Conservation (phyloP, 2,113 vertebrate genomes). For the Pampusana beccarii region DNA sequence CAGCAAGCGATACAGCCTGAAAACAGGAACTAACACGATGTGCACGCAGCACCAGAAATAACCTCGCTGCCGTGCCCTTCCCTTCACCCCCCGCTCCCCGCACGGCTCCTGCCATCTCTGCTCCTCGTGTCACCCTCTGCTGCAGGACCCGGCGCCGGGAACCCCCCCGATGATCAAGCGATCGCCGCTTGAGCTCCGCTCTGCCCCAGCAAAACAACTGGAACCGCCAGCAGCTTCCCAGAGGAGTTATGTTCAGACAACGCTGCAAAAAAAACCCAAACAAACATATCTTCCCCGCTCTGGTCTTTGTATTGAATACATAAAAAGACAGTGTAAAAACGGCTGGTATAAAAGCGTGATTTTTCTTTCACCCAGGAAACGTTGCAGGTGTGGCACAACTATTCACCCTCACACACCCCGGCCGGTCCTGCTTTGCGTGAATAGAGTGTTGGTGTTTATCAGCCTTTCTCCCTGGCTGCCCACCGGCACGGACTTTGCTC, state of each 20-base stretch:
- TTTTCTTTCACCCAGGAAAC: neutral
- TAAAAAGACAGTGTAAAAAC: neutral
- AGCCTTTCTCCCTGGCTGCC: neutral
- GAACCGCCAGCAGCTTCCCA: neutral
- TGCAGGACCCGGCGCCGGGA: neutral
- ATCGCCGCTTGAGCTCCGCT: neutral
- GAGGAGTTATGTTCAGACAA: neutral
- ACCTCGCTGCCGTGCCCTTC: neutral
- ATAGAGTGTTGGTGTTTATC: neutral
- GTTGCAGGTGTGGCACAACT: neutral
- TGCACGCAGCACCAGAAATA: neutral
- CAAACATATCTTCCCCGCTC: neutral
- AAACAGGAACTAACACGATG: slow-evolving; percentile 1
- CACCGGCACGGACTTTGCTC: slow-evolving; percentile 40
- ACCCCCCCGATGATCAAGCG: neutral
- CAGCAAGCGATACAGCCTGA: neutral
- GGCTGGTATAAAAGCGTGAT: neutral
- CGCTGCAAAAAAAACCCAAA: neutral
- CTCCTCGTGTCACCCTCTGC: neutral
- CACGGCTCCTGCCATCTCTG: neutral
- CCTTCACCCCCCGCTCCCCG: neutral
- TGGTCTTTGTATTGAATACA: neutral
- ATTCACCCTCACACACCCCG: neutral
- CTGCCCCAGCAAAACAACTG: neutral
- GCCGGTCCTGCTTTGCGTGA: neutral